Evolutionary conservation across 2,113 vertebrate species (phyloP).

Genomic region (Indicator maculatus): DNA sequence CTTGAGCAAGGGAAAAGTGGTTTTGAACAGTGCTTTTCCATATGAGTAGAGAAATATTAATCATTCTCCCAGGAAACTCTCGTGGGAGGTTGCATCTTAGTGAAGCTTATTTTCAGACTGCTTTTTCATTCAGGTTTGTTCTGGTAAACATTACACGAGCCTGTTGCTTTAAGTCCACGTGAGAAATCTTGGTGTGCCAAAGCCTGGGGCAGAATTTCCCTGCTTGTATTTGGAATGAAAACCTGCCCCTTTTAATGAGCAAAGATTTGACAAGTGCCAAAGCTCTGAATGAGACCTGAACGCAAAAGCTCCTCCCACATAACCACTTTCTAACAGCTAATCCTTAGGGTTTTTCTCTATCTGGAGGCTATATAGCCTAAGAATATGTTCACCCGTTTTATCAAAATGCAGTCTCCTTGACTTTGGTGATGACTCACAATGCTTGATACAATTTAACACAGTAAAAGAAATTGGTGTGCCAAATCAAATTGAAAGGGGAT

Average conservation of each 20-base stretch:
- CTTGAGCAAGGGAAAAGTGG: background rate
- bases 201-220: background rate
- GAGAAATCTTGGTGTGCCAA: background rate
- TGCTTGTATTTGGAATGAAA: background rate
- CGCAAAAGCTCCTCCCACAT: background rate
- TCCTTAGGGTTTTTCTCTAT: background rate
- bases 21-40: constrained; percentile 20
- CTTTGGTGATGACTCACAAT: background rate
- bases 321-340: background rate
- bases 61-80: background rate
- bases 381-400: background rate
- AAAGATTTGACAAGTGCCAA: background rate
- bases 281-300: background rate
- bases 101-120: background rate
- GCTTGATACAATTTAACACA: background rate
- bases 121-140: constrained; percentile 6
- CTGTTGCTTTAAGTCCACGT: background rate
- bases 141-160: constrained; percentile 7
- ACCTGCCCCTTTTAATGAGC: background rate
- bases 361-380: background rate
- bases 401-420: background rate
- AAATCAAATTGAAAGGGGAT: background rate
- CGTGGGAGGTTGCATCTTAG: background rate
- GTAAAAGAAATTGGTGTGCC: background rate
- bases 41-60: constrained; percentile 10